Base-by-base conservation (phyloP, 1,140 invertebrate species). In the Apis laboriosa region DNA sequence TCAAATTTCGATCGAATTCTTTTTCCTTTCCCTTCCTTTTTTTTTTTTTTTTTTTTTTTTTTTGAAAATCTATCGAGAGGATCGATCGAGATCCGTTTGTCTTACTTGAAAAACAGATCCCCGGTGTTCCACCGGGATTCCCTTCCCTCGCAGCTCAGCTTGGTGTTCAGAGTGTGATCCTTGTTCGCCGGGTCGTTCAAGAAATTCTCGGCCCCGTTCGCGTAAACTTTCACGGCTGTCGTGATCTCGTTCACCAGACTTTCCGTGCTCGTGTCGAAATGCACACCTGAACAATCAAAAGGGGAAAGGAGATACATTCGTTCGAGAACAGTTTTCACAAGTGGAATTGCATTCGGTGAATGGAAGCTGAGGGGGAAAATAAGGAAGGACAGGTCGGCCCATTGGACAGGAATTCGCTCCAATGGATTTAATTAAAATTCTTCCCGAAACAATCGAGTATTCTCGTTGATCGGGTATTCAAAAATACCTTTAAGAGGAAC, bases 221-320 rank as follows among this genome's bases (percentile, higher is more conserved):
- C 97, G 92, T 98, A 98, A 74, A 98, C 97, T 92, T 97, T 97
- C 49, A 98, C 97, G 8, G 97, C 97, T 34, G 97, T 97, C 7
- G 97, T 97, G 63, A 98, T 98, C 91, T 98, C 97, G 84, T 96
- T 96, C 83, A 98, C 96, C 11, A 98, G 93, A 51, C 97, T 96
- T 0, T 95, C 94, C 82, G 96, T 97, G 74, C 96, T 97, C 28
- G 98, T 98, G 91, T 99, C 98, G 88, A 98, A 99, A 92, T 99
- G 97, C 0, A 98, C 97, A 80, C 97, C 97, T 98, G 93, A 8
- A 58, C 5, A 64, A 24, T 49, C 1, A 1, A 75, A 79, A 51
- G 5, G 2, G 5, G 3, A n/a, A 15, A 9, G 53, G 5, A 12
- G 21, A 3, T 68, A 13, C 34, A 34, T 34, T 3, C 34, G 34